phyloP scores from a whole-genome alignment of 2,888 invertebrate species.

The Erannis defoliaria region DNA sequence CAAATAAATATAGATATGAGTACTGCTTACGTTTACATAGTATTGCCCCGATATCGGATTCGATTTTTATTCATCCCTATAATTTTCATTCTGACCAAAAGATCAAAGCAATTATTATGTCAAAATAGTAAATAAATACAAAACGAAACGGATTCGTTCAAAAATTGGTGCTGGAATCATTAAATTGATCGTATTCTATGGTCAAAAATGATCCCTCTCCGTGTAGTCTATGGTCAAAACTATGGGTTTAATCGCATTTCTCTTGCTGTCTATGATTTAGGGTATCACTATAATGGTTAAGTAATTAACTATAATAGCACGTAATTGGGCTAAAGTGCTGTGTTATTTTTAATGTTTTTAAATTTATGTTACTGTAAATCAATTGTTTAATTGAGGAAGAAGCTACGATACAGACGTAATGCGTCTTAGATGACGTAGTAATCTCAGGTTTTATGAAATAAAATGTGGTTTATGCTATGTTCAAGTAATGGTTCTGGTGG shows the following conservation, averaged over 20 bases:
- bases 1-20: too few relatives aligned
- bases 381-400: conserved; percentile 56
- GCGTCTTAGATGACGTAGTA: neutral
- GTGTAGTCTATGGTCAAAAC: conserved; percentile 35
- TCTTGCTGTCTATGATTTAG: conserved; percentile 63
- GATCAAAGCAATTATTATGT: conserved; percentile 18
- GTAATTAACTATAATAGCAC: conserved; percentile 73
- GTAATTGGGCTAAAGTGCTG: conserved; percentile 59
- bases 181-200: conserved; percentile 29
- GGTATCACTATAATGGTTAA: conserved; percentile 67
- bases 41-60: neutral
- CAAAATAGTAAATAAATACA: conserved; percentile 19
- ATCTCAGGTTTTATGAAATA: neutral
- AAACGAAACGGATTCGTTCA: conserved; percentile 13
- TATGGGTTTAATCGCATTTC: conserved; percentile 22
- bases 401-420: conserved; percentile 29
- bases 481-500: neutral
- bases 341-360: conserved; percentile 51
- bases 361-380: conserved; percentile 44
- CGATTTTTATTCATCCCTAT: neutral
- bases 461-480: conserved; percentile 2
- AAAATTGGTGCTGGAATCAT: conserved; percentile 22
- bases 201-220: conserved; percentile 29
- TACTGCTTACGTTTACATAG: neutral
- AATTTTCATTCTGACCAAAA: neutral